These are phyloP conservation scores for Lacanobia oleracea DNA, from an alignment of 2,888 invertebrate genomes.

Conservation along the genomic window DNA sequence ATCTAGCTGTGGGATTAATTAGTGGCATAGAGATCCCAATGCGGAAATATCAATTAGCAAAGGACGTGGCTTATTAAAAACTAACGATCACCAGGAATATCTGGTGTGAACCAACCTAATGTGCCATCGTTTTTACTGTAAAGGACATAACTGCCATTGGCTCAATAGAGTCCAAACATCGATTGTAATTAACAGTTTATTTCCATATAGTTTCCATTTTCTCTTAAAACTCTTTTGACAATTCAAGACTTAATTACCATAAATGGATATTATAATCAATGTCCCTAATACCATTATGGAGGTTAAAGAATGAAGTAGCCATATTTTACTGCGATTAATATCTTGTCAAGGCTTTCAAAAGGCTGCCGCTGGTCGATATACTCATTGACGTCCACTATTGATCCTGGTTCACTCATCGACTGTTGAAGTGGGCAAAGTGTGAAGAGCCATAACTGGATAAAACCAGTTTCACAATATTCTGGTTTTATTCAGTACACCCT, in stretches of 20 bases:
- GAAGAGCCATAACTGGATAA: slow-evolving; percentile 46
- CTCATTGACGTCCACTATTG: slow-evolving; percentile 47
- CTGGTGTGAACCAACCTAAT: slow-evolving; percentile 60
- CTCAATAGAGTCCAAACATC: background rate
- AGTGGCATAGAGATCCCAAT: slow-evolving; percentile 61
- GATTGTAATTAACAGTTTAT: background rate
- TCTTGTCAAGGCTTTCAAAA: slow-evolving; percentile 56
- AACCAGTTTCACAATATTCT: slow-evolving; percentile 47
- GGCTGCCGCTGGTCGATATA: slow-evolving; percentile 54
- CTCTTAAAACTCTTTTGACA: background rate
- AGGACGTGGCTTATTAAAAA: slow-evolving; percentile 70
- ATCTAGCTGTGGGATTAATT: slow-evolving; percentile 68
- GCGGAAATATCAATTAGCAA: slow-evolving; percentile 78
- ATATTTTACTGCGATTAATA: slow-evolving; percentile 27
- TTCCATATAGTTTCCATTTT: background rate
- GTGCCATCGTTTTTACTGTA: slow-evolving; percentile 32
- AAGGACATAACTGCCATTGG: background rate
- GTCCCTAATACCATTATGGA: slow-evolving; percentile 8
- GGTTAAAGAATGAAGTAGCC: slow-evolving; percentile 17
- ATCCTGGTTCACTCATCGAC: slow-evolving; percentile 51
- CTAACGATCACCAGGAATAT: slow-evolving; percentile 69
- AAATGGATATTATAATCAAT: slow-evolving; percentile 5
- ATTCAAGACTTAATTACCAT: slow-evolving; percentile 7
- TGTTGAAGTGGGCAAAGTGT: slow-evolving; percentile 31
- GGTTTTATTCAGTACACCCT: slow-evolving; percentile 35